Evolutionary conservation across 92 coral and sea anemone genomes (phyloP).

Genomic region (Siderastrea siderea): DNA sequence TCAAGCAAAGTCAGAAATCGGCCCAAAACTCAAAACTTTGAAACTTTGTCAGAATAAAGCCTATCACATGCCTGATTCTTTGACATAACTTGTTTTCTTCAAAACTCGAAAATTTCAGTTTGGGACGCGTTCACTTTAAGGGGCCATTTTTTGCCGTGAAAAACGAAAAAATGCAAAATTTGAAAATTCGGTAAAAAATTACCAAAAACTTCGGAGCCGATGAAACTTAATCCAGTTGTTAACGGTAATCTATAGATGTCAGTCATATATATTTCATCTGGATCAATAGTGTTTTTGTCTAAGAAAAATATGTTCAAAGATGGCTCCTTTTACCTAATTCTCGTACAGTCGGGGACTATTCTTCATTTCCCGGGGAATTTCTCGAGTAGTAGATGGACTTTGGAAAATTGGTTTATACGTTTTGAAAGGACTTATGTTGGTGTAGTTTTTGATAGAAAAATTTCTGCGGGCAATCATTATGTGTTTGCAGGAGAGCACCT

Average conservation of each 20-base stretch:
- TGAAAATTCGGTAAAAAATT: background rate
- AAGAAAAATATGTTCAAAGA: constrained; percentile 16
- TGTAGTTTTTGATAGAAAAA: background rate
- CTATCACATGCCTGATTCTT: too few relatives aligned
- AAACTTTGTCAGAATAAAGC: too few relatives aligned
- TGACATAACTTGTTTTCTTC: too few relatives aligned
- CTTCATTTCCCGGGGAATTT: background rate
- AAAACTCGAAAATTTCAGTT: too few relatives aligned
- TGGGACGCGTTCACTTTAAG: background rate
- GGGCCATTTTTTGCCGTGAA: constrained; percentile 4
- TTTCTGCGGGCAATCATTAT: constrained; percentile 1
- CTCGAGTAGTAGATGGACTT: constrained; percentile 6
- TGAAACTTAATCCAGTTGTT: constrained; percentile 13
- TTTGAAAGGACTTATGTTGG: background rate
- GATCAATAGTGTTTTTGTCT: constrained; percentile 3
- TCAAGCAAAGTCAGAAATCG: too few relatives aligned
- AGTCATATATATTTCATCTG: background rate
- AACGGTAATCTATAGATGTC: background rate
- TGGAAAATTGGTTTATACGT: background rate
- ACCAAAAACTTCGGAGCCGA: background rate
- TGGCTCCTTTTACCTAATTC: constrained; percentile 6
- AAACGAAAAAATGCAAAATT: background rate
- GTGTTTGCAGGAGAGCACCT: background rate
- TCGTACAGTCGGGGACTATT: background rate
- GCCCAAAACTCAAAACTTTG: too few relatives aligned